Conservation (phyloP, 2,888 invertebrate genomes). For the Elmis aenea region DNA sequence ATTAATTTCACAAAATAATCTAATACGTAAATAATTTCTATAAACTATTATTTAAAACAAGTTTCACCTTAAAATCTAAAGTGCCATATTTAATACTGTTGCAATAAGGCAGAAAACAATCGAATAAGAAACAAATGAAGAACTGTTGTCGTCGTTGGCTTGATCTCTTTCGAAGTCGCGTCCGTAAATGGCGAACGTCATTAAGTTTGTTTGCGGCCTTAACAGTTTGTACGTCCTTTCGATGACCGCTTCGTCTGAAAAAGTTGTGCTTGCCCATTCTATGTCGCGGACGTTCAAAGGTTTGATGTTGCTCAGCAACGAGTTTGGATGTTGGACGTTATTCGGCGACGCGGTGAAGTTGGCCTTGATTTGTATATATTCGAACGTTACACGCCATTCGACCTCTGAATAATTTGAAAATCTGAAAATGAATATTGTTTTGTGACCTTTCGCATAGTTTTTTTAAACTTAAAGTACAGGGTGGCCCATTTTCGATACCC, state of each 20-base stretch:
- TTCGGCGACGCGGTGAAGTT: slow-evolving; percentile 44
- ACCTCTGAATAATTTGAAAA: slow-evolving; percentile 44
- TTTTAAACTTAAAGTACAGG: too few relatives aligned
- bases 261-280: slow-evolving; percentile 29
- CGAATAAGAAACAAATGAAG: too few relatives aligned
- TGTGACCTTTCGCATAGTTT: too few relatives aligned
- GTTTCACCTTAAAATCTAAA: too few relatives aligned
- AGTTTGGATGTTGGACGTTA: slow-evolving; percentile 49
- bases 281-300: slow-evolving; percentile 47
- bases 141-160: not conserved
- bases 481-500: too few relatives aligned
- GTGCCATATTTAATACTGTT: too few relatives aligned
- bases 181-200: slow-evolving; percentile 53
- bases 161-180: slow-evolving; percentile 49
- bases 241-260: slow-evolving; percentile 16
- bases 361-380: slow-evolving; percentile 47
- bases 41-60: too few relatives aligned
- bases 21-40: too few relatives aligned
- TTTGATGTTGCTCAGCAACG: slow-evolving; percentile 48
- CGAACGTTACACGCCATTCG: slow-evolving; percentile 47
- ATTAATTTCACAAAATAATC: too few relatives aligned
- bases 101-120: too few relatives aligned
- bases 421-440: slow-evolving; percentile 47
- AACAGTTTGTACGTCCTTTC: slow-evolving; percentile 36
- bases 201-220: slow-evolving; percentile 45